Percentiles rank a stretch among this genome's conserved stretches.
Evolutionary conservation across 1,140 invertebrate species (phyloP).

Genomic region (Lepidotrigona ventralis): DNA sequence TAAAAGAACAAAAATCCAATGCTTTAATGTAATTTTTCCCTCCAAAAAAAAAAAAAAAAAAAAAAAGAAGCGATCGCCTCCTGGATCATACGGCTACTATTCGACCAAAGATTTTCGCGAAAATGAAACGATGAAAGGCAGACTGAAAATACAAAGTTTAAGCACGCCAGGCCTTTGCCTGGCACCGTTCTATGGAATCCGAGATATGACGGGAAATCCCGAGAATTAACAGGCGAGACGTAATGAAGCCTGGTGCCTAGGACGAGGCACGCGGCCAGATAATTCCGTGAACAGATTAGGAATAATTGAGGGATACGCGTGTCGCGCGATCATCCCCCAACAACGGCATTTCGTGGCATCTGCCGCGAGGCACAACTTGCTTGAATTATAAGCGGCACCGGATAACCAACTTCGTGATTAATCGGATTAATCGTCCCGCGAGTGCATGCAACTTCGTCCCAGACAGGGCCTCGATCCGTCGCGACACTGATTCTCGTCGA

Average conservation of each 20-base stretch:
- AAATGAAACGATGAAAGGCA: too few relatives aligned
- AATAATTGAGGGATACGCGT: conserved; percentile 30
- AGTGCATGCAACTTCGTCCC: conserved; percentile 11
- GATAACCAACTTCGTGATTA: conserved; percentile 52
- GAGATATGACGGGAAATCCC: not conserved
- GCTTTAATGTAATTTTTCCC: too few relatives aligned
- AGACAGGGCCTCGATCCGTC: not conserved
- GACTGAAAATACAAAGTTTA: not conserved
- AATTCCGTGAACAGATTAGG: conserved; percentile 34
- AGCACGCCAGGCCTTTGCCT: not conserved
- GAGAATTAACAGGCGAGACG: conserved; percentile 3
- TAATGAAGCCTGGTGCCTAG: not conserved
- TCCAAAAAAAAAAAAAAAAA: too few relatives aligned
- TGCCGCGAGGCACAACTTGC: not conserved
- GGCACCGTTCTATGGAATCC: not conserved
- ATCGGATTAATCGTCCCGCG: conserved; percentile 38
- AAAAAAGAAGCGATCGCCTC: too few relatives aligned
- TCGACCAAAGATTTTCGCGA: too few relatives aligned
- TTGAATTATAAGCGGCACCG: conserved; percentile 24
- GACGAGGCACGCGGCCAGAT: not conserved
- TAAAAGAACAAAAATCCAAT: too few relatives aligned
- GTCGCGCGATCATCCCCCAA: not conserved
- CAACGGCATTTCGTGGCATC: not conserved
- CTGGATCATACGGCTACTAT: too few relatives aligned
- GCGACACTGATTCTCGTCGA: conserved; percentile 1